These are phyloP conservation scores for Parnassius apollo DNA, from an alignment of 2,888 invertebrate genomes.

Conservation along the genomic window DNA sequence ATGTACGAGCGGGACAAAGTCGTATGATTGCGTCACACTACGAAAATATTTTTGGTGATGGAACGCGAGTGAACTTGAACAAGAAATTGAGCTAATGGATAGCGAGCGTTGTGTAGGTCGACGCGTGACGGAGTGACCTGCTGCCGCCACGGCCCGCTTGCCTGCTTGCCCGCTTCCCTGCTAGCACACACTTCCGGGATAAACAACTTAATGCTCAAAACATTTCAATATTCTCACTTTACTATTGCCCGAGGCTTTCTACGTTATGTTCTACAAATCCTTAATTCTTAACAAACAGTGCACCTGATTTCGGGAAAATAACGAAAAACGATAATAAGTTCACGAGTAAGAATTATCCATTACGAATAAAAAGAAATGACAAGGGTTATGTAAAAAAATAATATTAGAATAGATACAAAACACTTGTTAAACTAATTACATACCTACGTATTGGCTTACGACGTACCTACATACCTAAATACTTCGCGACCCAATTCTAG, in stretches of 20 bases:
- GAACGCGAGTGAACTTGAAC: conserved; percentile 80
- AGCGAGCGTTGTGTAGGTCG: conserved; percentile 67
- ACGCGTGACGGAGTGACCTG: conserved; percentile 73
- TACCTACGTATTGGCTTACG: too few species aligned
- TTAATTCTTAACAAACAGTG: neutral
- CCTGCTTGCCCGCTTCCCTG: conserved; percentile 53
- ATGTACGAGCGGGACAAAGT: conserved; percentile 69
- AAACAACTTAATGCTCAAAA: neutral
- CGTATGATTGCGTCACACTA: conserved; percentile 76
- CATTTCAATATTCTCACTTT: neutral
- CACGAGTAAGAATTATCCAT: too few species aligned
- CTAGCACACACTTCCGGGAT: conserved; percentile 7
- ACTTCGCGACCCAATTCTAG: conserved; percentile 12
- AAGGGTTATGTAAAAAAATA: too few species aligned
- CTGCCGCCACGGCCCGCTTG: conserved; percentile 52
- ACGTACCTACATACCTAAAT: too few species aligned
- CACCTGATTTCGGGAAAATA: too few species aligned
- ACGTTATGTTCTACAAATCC: too few species aligned
- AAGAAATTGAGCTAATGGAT: conserved; percentile 76
- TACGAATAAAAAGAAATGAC: too few species aligned
- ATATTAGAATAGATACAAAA: too few species aligned
- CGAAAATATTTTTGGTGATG: conserved; percentile 81
- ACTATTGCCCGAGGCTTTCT: neutral
- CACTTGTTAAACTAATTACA: too few species aligned
- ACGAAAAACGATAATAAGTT: too few species aligned